Evolutionary conservation across 2,113 vertebrate genomes (phyloP).

Genomic region (Semicossyphus pulcher): DNA sequence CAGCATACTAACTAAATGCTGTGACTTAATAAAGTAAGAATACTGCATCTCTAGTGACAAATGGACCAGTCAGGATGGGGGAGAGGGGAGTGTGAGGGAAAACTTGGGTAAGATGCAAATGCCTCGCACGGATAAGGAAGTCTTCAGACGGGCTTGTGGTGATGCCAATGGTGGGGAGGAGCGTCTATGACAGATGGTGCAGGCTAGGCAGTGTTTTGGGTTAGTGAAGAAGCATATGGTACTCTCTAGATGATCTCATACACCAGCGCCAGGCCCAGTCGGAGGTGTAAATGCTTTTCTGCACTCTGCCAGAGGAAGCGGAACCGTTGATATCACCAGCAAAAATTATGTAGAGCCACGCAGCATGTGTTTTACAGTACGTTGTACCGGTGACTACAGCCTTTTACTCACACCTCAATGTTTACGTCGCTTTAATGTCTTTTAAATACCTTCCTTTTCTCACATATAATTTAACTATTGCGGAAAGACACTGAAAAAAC

Average conservation of each 20-base stretch:
- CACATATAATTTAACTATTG: too few species aligned
- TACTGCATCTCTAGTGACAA: conserved; percentile 5
- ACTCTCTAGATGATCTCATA: conserved; percentile 63
- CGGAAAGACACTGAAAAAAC: too few species aligned
- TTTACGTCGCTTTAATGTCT: background rate
- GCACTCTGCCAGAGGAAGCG: conserved; percentile 40
- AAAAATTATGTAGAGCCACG: conserved; percentile 7
- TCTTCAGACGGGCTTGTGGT: conserved; percentile 16
- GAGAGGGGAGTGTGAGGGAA: background rate
- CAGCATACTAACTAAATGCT: background rate
- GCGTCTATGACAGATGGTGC: conserved; percentile 71
- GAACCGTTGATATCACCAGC: conserved; percentile 22
- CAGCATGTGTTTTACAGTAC: background rate
- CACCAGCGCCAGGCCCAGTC: conserved; percentile 51
- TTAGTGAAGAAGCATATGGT: conserved; percentile 75
- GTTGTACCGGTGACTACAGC: background rate
- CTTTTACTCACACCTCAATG: background rate
- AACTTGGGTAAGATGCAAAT: conserved; percentile 22
- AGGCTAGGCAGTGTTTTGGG: conserved; percentile 53
- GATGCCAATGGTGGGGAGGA: conserved; percentile 28
- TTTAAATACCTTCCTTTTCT: too few species aligned
- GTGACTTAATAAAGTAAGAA: conserved; percentile 5
- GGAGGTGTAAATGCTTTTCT: conserved; percentile 62
- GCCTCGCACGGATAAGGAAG: conserved; percentile 47
- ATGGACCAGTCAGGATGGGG: background rate